Evolutionary conservation across 2,888 invertebrate genomes (phyloP), one percentile per base, ranked within the genome.

Genomic region (Hypolimnas misippus): DNA sequence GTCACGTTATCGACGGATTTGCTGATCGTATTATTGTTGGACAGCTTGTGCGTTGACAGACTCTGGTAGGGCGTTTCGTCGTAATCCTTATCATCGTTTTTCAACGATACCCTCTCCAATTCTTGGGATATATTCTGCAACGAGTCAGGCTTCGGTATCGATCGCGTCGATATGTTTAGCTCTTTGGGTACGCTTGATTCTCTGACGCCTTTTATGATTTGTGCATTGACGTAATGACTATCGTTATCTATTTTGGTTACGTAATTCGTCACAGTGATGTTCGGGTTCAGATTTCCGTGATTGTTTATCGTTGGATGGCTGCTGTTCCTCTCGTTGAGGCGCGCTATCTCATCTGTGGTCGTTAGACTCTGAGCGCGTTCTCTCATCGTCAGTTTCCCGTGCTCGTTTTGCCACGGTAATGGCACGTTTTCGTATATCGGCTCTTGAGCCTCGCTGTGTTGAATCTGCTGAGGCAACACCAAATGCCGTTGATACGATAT

Each of bases 381-480:
- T n/a, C 92, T 74, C 76, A 83, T 82, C 3, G 76, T 74, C 0
- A 76, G 66, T 38, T 81, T 81, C 1, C 80, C 54, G 6, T 88
- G 49, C 29, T 49, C 89, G 66, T 77, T 84, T 49, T 93, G 93
- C 94, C 95, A 95, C 0, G 95, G 94, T 29, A 95, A 78, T 0
- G 96, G 96, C 6, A 96, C 95, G 79, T 96, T 96, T 76, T 96
- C 96, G 79, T 96, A 96, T 67, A 96, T 96, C 0, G 96, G 96
- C 76, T 96, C 96, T 12, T 94, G 91, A 0, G 93, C 84, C 62
- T 92, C 89, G 58, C 59, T 78, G 35, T 80, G 58, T 40, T 85
- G 81, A 6, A 84, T 78, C 57, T 86, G 81, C 14, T 60, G 53
- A 16, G 93, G 92, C 49, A 94, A 67, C 68, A 95, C 86, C 70